Conservation (phyloP, 2,113 vertebrate genomes). For the Burhinus oedicnemus region DNA sequence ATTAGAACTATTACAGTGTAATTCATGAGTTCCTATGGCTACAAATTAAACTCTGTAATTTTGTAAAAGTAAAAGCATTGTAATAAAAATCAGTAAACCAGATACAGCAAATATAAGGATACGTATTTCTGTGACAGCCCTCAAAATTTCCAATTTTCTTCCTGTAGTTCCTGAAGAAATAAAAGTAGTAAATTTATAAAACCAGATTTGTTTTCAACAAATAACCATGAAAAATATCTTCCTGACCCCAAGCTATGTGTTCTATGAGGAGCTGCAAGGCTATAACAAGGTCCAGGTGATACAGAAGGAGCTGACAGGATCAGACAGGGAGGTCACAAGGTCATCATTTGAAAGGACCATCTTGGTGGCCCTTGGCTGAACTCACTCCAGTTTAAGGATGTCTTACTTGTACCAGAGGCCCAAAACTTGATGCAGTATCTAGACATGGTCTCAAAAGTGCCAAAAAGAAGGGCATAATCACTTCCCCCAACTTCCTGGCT, state of each 20-base stretch:
- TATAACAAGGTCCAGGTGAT: not conserved
- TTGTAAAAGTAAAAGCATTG: not conserved
- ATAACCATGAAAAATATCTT: not conserved
- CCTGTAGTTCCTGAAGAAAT: constrained; percentile 76
- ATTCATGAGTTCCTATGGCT: not conserved
- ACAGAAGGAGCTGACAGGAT: not conserved
- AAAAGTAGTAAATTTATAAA: constrained; percentile 50
- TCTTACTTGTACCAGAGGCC: not conserved
- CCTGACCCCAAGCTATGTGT: not conserved
- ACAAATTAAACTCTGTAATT: not conserved
- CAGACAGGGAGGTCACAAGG: not conserved
- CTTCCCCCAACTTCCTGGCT: not conserved
- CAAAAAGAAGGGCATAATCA: not conserved
- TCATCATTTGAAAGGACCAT: not conserved
- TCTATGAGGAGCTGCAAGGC: not conserved
- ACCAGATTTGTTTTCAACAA: not conserved
- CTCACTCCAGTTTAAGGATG: not conserved
- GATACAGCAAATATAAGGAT: constrained; percentile 81
- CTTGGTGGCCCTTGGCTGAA: not conserved
- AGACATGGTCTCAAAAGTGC: not conserved
- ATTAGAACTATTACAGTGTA: constrained; percentile 23
- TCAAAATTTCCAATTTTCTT: constrained; percentile 76
- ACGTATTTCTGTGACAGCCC: constrained; percentile 94
- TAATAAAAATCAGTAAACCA: not conserved
- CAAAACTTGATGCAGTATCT: not conserved